phyloP scores from a whole-genome alignment of 2,113 vertebrate genomes.

The Notechis scutatus region DNA sequence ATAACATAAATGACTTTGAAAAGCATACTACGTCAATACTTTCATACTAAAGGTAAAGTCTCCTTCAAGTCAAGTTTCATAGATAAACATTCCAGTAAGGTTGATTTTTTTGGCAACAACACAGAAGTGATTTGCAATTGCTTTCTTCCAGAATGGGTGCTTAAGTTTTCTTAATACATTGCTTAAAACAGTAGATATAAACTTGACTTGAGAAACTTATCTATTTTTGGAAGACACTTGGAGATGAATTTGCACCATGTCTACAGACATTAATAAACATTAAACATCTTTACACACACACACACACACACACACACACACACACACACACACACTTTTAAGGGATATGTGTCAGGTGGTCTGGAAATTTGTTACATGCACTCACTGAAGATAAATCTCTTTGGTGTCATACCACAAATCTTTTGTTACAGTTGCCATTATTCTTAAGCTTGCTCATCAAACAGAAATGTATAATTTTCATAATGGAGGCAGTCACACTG shows the following conservation, averaged over 20 bases:
- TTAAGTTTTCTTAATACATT: neutral
- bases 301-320: neutral
- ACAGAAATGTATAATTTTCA: neutral
- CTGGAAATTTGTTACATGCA: neutral
- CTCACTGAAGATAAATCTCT: neutral
- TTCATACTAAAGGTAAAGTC: neutral
- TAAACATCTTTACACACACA: too few species aligned
- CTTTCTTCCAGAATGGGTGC: neutral
- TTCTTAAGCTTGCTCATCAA: neutral
- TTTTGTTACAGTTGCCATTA: neutral
- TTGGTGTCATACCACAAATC: neutral
- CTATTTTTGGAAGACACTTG: neutral
- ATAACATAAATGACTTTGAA: neutral
- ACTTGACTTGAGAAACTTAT: neutral
- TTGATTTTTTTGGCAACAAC: neutral
- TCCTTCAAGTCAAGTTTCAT: neutral
- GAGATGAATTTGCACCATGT: too few species aligned
- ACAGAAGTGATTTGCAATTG: neutral
- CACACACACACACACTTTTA: neutral
- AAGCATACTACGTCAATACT: neutral
- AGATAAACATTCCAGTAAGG: neutral
- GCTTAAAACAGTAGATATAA: neutral
- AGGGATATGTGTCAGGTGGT: neutral
- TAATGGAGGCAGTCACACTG: neutral
- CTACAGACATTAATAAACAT: too few species aligned